These are phyloP conservation scores for Eurosta solidaginis DNA, from an alignment of 1,140 invertebrate species.

Conservation along the genomic window DNA sequence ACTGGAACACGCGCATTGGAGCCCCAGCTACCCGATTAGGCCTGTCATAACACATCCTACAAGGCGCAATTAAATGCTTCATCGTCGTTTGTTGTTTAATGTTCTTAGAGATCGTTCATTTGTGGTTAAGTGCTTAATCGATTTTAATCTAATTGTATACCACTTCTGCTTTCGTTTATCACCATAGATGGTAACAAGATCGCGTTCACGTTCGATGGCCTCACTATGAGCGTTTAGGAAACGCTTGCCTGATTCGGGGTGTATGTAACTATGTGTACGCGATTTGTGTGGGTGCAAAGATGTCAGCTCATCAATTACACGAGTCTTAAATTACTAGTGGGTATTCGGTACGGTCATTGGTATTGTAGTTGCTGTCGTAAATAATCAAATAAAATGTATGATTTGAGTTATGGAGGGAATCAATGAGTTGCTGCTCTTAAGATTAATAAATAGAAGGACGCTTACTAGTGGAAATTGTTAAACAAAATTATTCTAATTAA, in stretches of 20 bases:
- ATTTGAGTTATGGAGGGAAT: background rate
- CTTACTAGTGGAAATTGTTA: background rate
- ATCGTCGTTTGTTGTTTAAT: background rate
- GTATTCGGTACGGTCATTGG: background rate
- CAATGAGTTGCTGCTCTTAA: background rate
- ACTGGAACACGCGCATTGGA: background rate
- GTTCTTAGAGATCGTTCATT: background rate
- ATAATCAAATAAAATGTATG: constrained; percentile 8
- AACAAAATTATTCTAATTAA: background rate
- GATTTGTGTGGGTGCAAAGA: constrained; percentile 19
- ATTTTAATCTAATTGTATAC: constrained; percentile 55
- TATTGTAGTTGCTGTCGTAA: background rate
- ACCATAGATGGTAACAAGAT: background rate
- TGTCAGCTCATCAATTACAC: background rate
- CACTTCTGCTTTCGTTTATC: background rate
- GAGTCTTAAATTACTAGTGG: background rate
- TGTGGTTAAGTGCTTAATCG: constrained; percentile 52
- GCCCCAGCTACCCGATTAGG: too few relatives aligned
- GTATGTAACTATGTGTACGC: background rate
- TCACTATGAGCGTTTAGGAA: too few relatives aligned
- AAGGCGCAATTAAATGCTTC: background rate
- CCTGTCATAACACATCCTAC: too few relatives aligned
- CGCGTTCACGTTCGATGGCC: background rate
- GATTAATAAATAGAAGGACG: too few relatives aligned
- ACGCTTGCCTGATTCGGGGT: background rate